A percentile compares a stretch with the other conserved stretches of the same genome.
phyloP scores from a whole-genome alignment of 2,888 invertebrate species.

The Chymomyza procnemis region DNA sequence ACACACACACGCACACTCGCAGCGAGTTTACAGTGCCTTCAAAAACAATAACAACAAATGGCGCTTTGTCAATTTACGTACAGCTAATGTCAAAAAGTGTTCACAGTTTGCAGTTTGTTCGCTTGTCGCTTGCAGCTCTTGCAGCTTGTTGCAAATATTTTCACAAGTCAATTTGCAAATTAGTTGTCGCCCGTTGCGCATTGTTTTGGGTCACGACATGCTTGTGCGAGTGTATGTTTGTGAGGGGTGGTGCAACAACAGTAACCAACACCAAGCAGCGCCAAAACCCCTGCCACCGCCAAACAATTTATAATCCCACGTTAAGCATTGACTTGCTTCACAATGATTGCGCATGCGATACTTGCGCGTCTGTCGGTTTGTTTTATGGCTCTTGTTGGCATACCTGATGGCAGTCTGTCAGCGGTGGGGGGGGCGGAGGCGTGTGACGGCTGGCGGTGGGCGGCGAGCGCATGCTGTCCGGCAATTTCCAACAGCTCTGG shows the following conservation, averaged over 20 bases:
- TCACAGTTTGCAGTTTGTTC: neutral
- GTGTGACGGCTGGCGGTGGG: too few relatives aligned
- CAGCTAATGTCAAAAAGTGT: neutral
- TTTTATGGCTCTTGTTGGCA: neutral
- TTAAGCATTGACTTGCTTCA: neutral
- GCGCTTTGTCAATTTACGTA: neutral
- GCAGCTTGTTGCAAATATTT: conserved; percentile 1
- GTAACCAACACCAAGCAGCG: neutral
- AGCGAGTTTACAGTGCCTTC: neutral
- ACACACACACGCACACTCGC: neutral
- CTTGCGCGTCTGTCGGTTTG: neutral
- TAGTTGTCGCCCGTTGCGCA: neutral
- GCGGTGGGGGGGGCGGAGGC: too few relatives aligned
- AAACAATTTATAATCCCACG: neutral
- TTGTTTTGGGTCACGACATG: neutral
- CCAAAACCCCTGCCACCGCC: neutral
- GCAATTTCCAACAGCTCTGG: too few relatives aligned
- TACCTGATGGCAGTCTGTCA: neutral
- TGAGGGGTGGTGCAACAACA: too few relatives aligned
- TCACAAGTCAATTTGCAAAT: conserved; percentile 1
- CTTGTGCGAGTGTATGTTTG: neutral
- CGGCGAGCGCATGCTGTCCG: too few relatives aligned
- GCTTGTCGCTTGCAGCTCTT: neutral
- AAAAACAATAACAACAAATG: neutral
- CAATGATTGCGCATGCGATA: neutral